Evolutionary conservation across 2,888 invertebrate species (phyloP).

Genomic region (Gymnosoma rotundatum): DNA sequence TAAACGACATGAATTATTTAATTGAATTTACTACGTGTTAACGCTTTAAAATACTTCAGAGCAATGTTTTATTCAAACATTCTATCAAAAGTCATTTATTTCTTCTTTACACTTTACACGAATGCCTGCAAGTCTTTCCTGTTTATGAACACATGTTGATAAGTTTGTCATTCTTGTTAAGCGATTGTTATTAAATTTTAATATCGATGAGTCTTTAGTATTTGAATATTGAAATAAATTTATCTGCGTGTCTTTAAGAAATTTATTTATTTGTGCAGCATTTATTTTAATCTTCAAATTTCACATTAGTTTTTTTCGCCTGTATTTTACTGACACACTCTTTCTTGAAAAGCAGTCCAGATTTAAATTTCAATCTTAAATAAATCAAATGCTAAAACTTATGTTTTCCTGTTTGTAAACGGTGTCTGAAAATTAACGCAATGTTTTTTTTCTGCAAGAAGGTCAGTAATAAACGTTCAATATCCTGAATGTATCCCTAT

Average conservation of each 20-base stretch:
- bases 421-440: no score
- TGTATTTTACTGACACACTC: no score
- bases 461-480: no score
- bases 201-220: background rate
- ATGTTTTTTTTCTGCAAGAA: no score
- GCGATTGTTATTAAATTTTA: background rate
- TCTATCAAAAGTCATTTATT: background rate
- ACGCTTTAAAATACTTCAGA: conserved; percentile 35
- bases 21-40: conserved; percentile 60
- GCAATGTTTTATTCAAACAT: background rate
- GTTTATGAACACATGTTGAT: background rate
- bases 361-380: no score
- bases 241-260: background rate
- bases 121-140: background rate
- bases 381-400: no score
- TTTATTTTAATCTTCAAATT: no score
- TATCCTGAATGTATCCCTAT: no score
- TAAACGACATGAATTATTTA: conserved; percentile 50
- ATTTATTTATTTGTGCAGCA: background rate
- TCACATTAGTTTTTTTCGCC: no score
- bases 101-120: background rate
- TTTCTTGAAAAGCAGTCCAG: no score
- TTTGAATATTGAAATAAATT: background rate
- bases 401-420: no score
- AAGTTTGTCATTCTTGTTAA: background rate